Evolutionary conservation across 1,140 invertebrate species (phyloP).

Genomic region (Adelges cooleyi): DNA sequence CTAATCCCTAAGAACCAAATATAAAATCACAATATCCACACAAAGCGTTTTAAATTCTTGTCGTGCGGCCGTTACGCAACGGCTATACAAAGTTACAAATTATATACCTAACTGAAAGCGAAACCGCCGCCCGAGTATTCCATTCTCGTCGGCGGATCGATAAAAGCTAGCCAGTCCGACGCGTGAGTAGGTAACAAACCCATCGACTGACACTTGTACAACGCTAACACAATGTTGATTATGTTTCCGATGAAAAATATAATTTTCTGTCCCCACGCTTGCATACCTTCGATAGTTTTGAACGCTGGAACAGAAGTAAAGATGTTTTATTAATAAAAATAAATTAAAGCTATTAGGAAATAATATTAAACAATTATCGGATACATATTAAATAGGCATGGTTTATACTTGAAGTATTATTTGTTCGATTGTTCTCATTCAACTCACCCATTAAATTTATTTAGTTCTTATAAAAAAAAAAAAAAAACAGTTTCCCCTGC

Average conservation of each 20-base stretch:
- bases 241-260: slow-evolving; percentile 92
- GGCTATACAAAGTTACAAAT: slow-evolving; percentile 28
- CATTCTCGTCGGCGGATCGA: slow-evolving; percentile 74
- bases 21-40: slow-evolving; percentile 18
- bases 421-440: too few relatives aligned
- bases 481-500: too few relatives aligned
- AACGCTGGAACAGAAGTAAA: slow-evolving; percentile 55
- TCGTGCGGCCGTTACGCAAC: too few relatives aligned
- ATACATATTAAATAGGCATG: too few relatives aligned
- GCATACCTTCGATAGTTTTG: slow-evolving; percentile 90
- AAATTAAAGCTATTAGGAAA: too few relatives aligned
- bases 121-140: slow-evolving; percentile 82
- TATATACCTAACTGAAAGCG: slow-evolving; percentile 46
- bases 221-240: slow-evolving; percentile 78
- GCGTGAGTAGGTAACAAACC: slow-evolving; percentile 92
- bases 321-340: too few relatives aligned
- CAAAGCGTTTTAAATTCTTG: slow-evolving; percentile 1
- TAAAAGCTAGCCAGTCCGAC: slow-evolving; percentile 97
- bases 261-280: slow-evolving; percentile 81
- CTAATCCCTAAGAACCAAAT: not conserved
- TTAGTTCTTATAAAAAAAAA: too few relatives aligned
- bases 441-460: too few relatives aligned
- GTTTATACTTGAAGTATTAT: too few relatives aligned
- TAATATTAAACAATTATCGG: too few relatives aligned
- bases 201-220: slow-evolving; percentile 99